Evolutionary conservation across 2,888 invertebrate species (phyloP), one percentile per base, ranked within the genome.

Genomic region (Archips xylosteana): DNA sequence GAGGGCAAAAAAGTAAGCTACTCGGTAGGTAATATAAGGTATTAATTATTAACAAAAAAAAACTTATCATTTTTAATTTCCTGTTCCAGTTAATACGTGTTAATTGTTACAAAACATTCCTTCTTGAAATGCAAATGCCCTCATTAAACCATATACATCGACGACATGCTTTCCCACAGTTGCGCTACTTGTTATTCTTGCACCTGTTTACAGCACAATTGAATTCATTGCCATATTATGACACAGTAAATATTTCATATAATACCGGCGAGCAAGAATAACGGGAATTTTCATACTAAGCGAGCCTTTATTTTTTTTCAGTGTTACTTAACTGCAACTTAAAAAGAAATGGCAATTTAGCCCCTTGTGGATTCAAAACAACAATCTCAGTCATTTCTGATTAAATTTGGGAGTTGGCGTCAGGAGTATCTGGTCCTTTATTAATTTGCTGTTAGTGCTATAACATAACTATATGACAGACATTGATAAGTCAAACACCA

Each of bases 151-250:
- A 54, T 54, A 54, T 23, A 23, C 2, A 23, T 15, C 23, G 2
- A 15, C 15, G 9, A 54, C 12, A 49, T 15, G 15, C 51, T 54
- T 15, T 23, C 51, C 15, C 23, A 54, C 51, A 12, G 13, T 3
- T 49, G 4, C 15, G 8, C 9, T 54, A 15, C 13, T 15, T 23
- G 23, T 54, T 54, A 9, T 54, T 54, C 13, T 54, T 54, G 15
- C 51, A 54, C 51, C 51, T 54, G 51, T 54, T 54, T n/a, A 51
- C 15, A 15, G 23, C 15, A 54, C 15, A 54, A 54, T 54, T 54
- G 15, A 54, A 54, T 54, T 49, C 13, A 49, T 49, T n/a, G 5
- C n/a, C 13, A 13, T n/a, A 49, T 49, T 49, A n/a, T n/a, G 49
- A 39, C 4, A 39, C 39, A 39, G 39, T 5, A 39, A 6, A 39